Evolutionary conservation across 2,113 vertebrate species (phyloP), one percentile per base, ranked within the genome.

Genomic region (Daboia siamensis): DNA sequence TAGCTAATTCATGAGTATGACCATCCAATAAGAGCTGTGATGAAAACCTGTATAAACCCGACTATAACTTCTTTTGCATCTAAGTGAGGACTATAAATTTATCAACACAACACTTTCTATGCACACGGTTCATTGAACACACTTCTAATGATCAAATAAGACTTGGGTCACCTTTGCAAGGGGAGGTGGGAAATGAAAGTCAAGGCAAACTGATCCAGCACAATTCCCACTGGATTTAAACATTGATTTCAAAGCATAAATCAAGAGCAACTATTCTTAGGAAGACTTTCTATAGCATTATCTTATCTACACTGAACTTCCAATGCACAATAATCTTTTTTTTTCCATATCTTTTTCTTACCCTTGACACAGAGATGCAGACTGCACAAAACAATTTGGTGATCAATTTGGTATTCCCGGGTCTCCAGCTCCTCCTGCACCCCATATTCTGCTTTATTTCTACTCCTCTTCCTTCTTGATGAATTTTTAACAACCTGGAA

Each of bases 401-500:
- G 96, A 54, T 97, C 97, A 94, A n/a, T n/a, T n/a, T 97, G 97
- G 85, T 96, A 97, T 74, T 97, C 96, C 9, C 91, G 97, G 93
- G 95, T 98, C 92, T 95, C 95, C 69, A 93, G 89, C 85, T 97
- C 97, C 91, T 98, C 98, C 48, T 96, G 96, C 93, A 97, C 96
- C 93, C 94, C 96, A 90, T 95, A 96, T n/a, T 97, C 96, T 57
- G 97, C 96, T 95, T 96, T 96, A 92, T 96, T 96, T 94, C 96
- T 96, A 95, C 96, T 98, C 93, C 97, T 97, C 97, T 97, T 97
- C 57, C 90, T 90, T 89, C 96, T 97, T 0, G 98, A 98, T 23
- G 98, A 97, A 94, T 97, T 97, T 94, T 97, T 97, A 92, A 98
- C 95, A 51, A 97, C 96, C 94, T 97, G 97, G 95, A 98, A 94